These are phyloP conservation scores for Xestia rhomboidea DNA, from an alignment of 2,888 invertebrate genomes.

Conservation along the genomic window DNA sequence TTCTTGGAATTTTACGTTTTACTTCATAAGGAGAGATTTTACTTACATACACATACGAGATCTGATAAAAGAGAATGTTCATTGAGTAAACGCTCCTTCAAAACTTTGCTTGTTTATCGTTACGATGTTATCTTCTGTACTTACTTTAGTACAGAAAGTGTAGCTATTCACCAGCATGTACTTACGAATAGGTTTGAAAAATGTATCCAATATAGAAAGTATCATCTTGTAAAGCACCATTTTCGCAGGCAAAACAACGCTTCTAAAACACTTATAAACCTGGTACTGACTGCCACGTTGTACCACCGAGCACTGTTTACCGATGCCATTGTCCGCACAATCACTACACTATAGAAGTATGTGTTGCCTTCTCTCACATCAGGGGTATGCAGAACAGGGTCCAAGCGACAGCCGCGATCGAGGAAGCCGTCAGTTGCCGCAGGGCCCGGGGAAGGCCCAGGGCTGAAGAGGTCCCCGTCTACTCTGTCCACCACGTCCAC, in stretches of 20 bases:
- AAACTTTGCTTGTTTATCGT: conserved; percentile 14
- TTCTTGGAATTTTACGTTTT: neutral
- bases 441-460: conserved; percentile 77
- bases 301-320: conserved; percentile 61
- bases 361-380: conserved; percentile 65
- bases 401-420: conserved; percentile 87
- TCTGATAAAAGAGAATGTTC: conserved; percentile 36
- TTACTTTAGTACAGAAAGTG: neutral
- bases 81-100: conserved; percentile 16
- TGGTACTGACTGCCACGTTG: conserved; percentile 50
- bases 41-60: too few species aligned
- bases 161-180: conserved; percentile 32
- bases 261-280: conserved; percentile 41
- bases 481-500: conserved; percentile 87
- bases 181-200: conserved; percentile 8
- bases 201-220: conserved; percentile 7
- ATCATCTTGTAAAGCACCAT: conserved; percentile 45
- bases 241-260: conserved; percentile 58
- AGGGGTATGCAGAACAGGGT: conserved; percentile 89
- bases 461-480: conserved; percentile 84
- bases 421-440: conserved; percentile 84
- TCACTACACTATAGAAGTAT: conserved; percentile 67
- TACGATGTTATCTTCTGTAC: conserved; percentile 12
- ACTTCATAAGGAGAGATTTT: conserved; percentile 11
- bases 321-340: conserved; percentile 58